phyloP scores from a whole-genome alignment of 2,113 vertebrate genomes.

The Alosa alosa region DNA sequence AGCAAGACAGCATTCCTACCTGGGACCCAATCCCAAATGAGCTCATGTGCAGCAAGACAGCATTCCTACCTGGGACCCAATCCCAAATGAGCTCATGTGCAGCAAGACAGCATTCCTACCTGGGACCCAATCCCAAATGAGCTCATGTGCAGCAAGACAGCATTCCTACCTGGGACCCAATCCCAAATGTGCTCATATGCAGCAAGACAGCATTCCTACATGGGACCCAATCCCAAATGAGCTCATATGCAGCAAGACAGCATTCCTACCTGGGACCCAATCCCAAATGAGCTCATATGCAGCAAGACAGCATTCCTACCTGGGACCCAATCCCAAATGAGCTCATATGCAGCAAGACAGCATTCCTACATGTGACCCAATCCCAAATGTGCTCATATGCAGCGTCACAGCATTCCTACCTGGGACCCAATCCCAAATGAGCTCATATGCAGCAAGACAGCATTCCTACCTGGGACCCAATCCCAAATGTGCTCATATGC shows the following conservation, averaged over 20 bases:
- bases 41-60: too few species aligned
- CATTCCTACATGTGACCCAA: too few species aligned
- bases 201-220: neutral
- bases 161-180: neutral
- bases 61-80: neutral
- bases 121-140: neutral
- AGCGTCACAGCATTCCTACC: neutral
- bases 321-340: neutral
- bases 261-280: neutral
- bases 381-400: neutral
- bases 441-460: too few species aligned
- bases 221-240: neutral
- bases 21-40: neutral
- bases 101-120: neutral
- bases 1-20: neutral
- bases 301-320: too few species aligned
- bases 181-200: neutral
- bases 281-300: neutral
- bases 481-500: neutral
- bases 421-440: neutral
- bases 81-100: neutral
- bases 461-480: neutral
- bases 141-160: too few species aligned
- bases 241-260: too few species aligned
- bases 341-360: too few species aligned